Percentiles rank a stretch among this genome's conserved stretches.
Evolutionary conservation across 1,140 invertebrate genomes (phyloP).

Genomic region (Mamestra configurata): DNA sequence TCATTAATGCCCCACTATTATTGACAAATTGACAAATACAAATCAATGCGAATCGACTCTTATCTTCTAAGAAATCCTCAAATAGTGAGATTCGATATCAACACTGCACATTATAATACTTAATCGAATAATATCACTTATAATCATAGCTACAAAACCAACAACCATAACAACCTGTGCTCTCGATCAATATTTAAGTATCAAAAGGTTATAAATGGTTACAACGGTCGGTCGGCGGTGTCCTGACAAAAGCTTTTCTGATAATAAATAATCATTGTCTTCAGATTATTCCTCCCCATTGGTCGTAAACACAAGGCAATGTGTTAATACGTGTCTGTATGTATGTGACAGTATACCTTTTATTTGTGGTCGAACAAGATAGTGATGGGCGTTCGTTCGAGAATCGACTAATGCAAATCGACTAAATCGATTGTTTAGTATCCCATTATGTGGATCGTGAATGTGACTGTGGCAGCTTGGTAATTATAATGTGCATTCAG

Average conservation of each 20-base stretch:
- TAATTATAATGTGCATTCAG: constrained; percentile 24
- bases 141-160: constrained; percentile 54
- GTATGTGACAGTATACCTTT: constrained; percentile 42
- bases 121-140: neutral
- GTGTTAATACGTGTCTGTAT: constrained; percentile 73
- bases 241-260: constrained; percentile 76
- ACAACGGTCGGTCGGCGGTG: constrained; percentile 66
- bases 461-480: neutral
- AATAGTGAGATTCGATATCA: too few relatives aligned
- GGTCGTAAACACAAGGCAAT: constrained; percentile 73
- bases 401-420: constrained; percentile 48
- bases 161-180: constrained; percentile 58
- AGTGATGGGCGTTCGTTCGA: constrained; percentile 42
- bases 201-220: constrained; percentile 71
- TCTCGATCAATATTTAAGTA: constrained; percentile 58
- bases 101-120: too few relatives aligned
- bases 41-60: too few relatives aligned
- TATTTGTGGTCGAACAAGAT: constrained; percentile 43
- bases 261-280: constrained; percentile 83
- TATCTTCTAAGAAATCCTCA: too few relatives aligned
- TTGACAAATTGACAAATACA: too few relatives aligned
- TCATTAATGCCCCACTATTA: too few relatives aligned
- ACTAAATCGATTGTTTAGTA: constrained; percentile 47
- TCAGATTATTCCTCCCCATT: constrained; percentile 77
- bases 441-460: constrained; percentile 22